These are phyloP conservation scores for Lithobates pipiens DNA, from an alignment of 2,797 vertebrate genomes.

Conservation along the genomic window DNA sequence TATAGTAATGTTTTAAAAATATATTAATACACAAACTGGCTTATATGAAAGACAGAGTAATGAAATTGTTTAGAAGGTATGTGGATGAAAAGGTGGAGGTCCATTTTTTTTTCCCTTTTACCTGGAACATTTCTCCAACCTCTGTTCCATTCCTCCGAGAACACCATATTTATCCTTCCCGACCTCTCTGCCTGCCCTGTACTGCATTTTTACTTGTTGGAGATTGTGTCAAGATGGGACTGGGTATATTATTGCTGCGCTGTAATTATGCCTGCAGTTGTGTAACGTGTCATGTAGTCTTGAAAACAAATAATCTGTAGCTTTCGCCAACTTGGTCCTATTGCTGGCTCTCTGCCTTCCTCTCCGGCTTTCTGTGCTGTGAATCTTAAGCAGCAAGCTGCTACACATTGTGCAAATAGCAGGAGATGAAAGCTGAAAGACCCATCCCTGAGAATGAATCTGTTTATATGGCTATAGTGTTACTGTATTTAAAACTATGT, in stretches of 20 bases:
- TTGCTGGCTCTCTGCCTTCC: conserved; percentile 22
- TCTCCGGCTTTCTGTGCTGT: conserved; percentile 15
- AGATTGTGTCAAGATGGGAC: conserved; percentile 27
- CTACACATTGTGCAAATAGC: conserved; percentile 16
- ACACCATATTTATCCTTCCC: neutral
- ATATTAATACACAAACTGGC: no score
- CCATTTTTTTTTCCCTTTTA: no score
- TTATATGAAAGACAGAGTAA: no score
- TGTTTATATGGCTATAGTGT: conserved; percentile 26
- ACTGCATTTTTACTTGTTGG: neutral
- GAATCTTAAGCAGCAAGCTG: conserved; percentile 24
- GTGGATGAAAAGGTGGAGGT: no score
- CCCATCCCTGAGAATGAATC: conserved; percentile 19
- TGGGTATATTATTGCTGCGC: conserved; percentile 6
- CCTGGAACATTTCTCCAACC: neutral
- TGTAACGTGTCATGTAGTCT: conserved; percentile 36
- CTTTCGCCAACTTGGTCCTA: conserved; percentile 39
- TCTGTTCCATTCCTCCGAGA: neutral
- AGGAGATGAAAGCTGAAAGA: neutral
- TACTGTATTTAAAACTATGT: conserved; percentile 25
- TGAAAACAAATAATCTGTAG: conserved; percentile 28
- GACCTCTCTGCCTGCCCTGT: neutral
- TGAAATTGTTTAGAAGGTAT: no score
- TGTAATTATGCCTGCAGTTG: conserved; percentile 31
- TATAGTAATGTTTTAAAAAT: no score